Conservation (phyloP, 2,888 invertebrate genomes). For the Drosophila neonasuta region DNA sequence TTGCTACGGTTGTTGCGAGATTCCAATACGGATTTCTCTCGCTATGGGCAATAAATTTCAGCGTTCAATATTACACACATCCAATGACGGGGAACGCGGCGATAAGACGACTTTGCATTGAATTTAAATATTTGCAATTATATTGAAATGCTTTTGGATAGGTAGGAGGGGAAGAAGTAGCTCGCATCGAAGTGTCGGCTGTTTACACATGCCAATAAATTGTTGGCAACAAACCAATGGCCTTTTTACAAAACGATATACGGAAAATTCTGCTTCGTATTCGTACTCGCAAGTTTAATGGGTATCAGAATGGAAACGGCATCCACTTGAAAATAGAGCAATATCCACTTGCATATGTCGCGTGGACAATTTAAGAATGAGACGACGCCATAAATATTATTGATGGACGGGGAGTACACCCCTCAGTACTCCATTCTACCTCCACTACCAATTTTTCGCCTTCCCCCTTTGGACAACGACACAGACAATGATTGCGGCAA, state of each 20-base stretch:
- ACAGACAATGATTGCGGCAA: conserved; percentile 72
- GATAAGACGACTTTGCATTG: conserved; percentile 30
- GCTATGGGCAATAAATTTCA: conserved; percentile 37
- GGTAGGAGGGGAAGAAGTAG: not conserved
- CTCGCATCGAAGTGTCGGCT: conserved; percentile 20
- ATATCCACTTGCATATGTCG: conserved; percentile 76
- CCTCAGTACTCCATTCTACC: not conserved
- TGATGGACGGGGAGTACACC: conserved; percentile 44
- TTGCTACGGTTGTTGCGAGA: not conserved
- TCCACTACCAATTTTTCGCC: not conserved
- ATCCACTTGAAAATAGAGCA: conserved; percentile 72
- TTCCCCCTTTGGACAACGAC: conserved; percentile 7
- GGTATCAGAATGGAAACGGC: conserved; percentile 15
- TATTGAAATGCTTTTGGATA: conserved; percentile 65
- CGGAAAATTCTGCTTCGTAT: conserved; percentile 12
- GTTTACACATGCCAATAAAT: conserved; percentile 69
- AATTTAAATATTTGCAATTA: conserved; percentile 76
- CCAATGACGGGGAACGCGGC: not conserved
- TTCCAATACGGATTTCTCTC: conserved; percentile 1
- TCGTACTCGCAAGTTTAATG: conserved; percentile 1
- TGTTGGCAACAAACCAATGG: conserved; percentile 48
- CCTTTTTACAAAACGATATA: conserved; percentile 25
- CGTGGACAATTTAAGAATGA: conserved; percentile 71
- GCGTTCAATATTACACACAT: conserved; percentile 18
- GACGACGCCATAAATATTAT: conserved; percentile 79